Evolutionary conservation across 2,888 invertebrate species (phyloP).

Genomic region (Anagyrus pseudococci): DNA sequence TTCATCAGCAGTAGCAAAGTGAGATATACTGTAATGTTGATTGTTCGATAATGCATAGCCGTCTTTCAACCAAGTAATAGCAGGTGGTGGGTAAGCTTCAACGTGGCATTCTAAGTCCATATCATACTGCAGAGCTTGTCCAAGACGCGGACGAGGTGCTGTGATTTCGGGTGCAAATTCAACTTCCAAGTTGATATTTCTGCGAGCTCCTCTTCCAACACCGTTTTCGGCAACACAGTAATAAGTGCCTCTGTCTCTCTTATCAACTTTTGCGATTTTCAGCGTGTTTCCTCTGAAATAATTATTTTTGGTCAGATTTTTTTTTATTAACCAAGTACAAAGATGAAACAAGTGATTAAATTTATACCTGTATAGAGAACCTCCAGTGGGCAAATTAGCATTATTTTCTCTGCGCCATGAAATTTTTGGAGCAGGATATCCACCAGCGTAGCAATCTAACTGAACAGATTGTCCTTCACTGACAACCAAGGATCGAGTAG

Average conservation of each 20-base stretch:
- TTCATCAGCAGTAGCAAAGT: conserved; percentile 90
- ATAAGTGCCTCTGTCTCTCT: conserved; percentile 91
- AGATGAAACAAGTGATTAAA: not conserved
- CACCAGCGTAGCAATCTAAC: conserved; percentile 88
- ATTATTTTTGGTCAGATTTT: no score
- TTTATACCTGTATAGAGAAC: conserved; percentile 73
- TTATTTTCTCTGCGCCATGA: conserved; percentile 94
- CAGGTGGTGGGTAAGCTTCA: conserved; percentile 93
- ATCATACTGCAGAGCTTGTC: conserved; percentile 90
- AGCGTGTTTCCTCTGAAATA: conserved; percentile 76
- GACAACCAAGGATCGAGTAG: conserved; percentile 82
- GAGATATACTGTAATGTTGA: conserved; percentile 89
- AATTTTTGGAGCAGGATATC: conserved; percentile 84
- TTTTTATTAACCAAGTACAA: no score
- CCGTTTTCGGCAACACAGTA: conserved; percentile 93
- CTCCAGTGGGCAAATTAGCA: conserved; percentile 90
- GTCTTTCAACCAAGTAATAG: conserved; percentile 90
- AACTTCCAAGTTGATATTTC: conserved; percentile 89
- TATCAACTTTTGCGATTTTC: conserved; percentile 78
- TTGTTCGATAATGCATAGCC: conserved; percentile 79
- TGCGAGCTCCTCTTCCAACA: conserved; percentile 82
- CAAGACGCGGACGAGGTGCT: conserved; percentile 82
- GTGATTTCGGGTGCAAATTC: conserved; percentile 89
- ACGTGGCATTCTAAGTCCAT: conserved; percentile 95
- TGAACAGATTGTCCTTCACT: conserved; percentile 78